Conservation (phyloP, 2,113 vertebrate species). For the Rhodinocichla rosea region DNA sequence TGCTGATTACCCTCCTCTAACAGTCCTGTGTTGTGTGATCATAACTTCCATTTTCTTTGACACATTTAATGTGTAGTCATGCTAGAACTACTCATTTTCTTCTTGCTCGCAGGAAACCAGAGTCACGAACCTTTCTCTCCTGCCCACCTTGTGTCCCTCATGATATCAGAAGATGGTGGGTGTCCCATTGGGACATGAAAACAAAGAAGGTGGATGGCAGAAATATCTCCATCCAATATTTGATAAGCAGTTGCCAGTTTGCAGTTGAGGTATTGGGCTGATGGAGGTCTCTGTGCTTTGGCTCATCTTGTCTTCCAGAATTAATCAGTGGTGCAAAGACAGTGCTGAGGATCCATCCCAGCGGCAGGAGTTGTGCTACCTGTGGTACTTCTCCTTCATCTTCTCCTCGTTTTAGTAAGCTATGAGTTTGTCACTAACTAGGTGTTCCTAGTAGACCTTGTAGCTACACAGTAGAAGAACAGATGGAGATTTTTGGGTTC, state of each 20-base stretch:
- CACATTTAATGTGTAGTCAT: neutral
- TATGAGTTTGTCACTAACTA: neutral
- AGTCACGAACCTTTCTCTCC: neutral
- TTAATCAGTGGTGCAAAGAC: neutral
- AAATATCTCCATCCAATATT: neutral
- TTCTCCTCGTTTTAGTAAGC: neutral
- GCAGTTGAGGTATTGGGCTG: neutral
- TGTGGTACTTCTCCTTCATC: neutral
- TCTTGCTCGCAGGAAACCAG: neutral
- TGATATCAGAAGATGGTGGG: neutral
- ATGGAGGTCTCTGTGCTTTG: neutral
- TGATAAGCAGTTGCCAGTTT: neutral
- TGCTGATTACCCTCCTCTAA: neutral
- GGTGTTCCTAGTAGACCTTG: neutral
- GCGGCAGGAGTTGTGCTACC: neutral
- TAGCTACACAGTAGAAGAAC: neutral
- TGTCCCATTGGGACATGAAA: fast-evolving
- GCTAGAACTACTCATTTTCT: neutral
- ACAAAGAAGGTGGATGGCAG: neutral
- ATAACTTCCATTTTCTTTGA: neutral
- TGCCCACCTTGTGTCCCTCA: neutral
- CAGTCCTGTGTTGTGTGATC: neutral
- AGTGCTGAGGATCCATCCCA: neutral
- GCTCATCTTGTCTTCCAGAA: neutral
- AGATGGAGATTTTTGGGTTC: neutral